Base-by-base conservation (phyloP, 2,113 vertebrate species). In the Canis aureus region DNA sequence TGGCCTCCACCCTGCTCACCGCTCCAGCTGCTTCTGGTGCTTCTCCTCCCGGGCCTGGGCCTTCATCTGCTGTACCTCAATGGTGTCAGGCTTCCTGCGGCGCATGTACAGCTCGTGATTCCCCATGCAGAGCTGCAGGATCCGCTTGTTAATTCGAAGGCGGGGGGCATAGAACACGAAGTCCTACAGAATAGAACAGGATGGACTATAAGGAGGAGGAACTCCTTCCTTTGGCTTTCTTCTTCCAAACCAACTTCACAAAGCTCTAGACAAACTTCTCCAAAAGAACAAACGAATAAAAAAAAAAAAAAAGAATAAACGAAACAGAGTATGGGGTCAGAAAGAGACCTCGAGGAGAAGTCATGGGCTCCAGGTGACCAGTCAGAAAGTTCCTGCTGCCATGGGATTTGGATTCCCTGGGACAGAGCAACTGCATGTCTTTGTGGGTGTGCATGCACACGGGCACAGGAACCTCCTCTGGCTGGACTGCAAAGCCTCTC, bases 61-160 rank as follows among this genome's bases (percentile, higher is more conserved):
- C 98, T 99, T 99, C 99, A 99, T 99, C 99, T 99, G 99, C 97
- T 99, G 99, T 95, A 99, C 99, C 98, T 99, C 99, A 5, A 99
- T 99, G 66, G 99, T 99, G 98, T 99, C 99, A 0, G 99, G 99
- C 98, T 99, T 99, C 98, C 99, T 98, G 93, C 99, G 99, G 8
- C 99, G 99, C 99, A 99, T 99, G 97, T 99, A 99, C 97, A 99
- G 99, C 71, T 99, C 99, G 0, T 99, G 99, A 98, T 99, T 99
- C 60, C 99, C 99, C 99, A 99, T 99, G 98, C 99, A 99, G 22
- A 99, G 99, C 98, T 99, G 99, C 97, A 99, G 99, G 98, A 99
- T 99, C 93, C 99, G 99, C 98, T 99, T 99, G 98, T 99, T 99
- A 60, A 99, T 99, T 96, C 99, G 99, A 98, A 99, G 99, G 11